Evolutionary conservation across 2,888 invertebrate genomes (phyloP).

Genomic region (Cinara cedri): DNA sequence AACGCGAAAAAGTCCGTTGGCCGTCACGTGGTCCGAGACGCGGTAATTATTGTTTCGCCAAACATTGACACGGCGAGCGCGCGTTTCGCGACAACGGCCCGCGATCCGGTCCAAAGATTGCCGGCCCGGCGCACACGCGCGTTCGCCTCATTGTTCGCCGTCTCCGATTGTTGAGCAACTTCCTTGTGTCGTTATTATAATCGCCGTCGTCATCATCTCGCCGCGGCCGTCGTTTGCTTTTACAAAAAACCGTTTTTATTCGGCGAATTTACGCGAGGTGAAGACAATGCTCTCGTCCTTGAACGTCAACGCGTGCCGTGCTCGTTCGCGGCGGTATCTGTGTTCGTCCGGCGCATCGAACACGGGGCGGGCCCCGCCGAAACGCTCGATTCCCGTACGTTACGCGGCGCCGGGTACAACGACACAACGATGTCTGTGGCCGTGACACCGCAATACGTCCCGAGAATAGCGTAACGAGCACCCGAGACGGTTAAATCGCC

Average conservation of each 20-base stretch:
- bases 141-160: slow-evolving; percentile 43
- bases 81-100: slow-evolving; percentile 42
- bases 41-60: slow-evolving; percentile 6
- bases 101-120: slow-evolving; percentile 48
- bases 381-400: too few species aligned
- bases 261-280: not conserved
- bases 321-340: not conserved
- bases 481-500: too few species aligned
- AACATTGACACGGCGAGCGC: not conserved
- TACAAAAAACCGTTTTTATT: too few species aligned
- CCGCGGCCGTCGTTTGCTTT: too few species aligned
- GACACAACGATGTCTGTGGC: too few species aligned
- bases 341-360: not conserved
- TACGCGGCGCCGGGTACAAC: too few species aligned
- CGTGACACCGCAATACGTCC: too few species aligned
- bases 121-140: not conserved
- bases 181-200: not conserved
- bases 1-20: too few species aligned
- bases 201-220: too few species aligned
- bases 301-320: not conserved
- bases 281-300: slow-evolving; percentile 40
- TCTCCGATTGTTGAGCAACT: slow-evolving; percentile 50
- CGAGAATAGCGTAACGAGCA: too few species aligned
- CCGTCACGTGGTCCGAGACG: slow-evolving; percentile 20
- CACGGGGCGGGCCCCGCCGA: not conserved